Conservation (phyloP, 2,888 invertebrate genomes). For the Pachymerium ferrugineum region DNA sequence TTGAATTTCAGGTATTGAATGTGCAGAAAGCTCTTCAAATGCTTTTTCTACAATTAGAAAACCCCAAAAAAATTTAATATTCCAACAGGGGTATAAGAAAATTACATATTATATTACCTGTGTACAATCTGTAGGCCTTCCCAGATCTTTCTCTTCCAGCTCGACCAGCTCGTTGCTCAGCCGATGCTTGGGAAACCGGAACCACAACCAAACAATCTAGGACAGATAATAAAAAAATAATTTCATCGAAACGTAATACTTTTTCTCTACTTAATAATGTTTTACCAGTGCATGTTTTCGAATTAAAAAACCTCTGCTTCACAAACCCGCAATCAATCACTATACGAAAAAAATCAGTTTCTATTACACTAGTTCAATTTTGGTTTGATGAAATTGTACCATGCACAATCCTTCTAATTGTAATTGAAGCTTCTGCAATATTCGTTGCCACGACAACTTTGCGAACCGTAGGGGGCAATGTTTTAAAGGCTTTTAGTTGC, state of each 20-base stretch:
- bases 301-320: slow-evolving; percentile 84
- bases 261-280: background rate
- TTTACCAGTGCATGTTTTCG: slow-evolving; percentile 62
- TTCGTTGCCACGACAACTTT: slow-evolving; percentile 93
- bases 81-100: background rate
- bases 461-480: slow-evolving; percentile 62
- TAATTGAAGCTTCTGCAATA: slow-evolving; percentile 94
- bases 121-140: slow-evolving; percentile 62
- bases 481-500: slow-evolving; percentile 76
- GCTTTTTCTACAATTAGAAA: slow-evolving; percentile 60
- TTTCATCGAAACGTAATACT: background rate
- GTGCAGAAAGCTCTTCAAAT: slow-evolving; percentile 61
- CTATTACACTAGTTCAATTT: background rate
- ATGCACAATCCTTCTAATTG: slow-evolving; percentile 86
- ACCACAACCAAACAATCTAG: slow-evolving; percentile 70
- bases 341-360: slow-evolving; percentile 44
- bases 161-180: slow-evolving; percentile 84
- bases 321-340: slow-evolving; percentile 96
- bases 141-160: slow-evolving; percentile 81
- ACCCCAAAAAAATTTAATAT: background rate
- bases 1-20: slow-evolving; percentile 88
- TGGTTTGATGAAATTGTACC: slow-evolving; percentile 53
- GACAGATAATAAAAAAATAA: background rate
- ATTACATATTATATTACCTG: slow-evolving; percentile 41
- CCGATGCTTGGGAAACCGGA: slow-evolving; percentile 79